These are phyloP conservation scores for Tiliqua scincoides DNA, from an alignment of 2,113 vertebrate species.

Conservation along the genomic window DNA sequence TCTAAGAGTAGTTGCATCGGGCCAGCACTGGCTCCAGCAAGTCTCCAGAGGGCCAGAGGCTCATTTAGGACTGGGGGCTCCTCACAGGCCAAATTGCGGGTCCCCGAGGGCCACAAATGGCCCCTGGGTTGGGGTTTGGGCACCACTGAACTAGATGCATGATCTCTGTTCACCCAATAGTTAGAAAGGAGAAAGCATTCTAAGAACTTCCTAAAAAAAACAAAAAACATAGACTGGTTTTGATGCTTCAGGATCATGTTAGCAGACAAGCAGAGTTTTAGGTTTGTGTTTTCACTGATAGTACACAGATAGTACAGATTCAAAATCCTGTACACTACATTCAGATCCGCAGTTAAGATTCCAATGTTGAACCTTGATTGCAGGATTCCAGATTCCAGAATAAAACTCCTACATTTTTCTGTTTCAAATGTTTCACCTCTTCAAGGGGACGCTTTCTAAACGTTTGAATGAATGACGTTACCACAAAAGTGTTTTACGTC, in stretches of 20 bases:
- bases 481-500: neutral
- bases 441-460: neutral
- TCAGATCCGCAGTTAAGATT: neutral
- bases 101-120: no score
- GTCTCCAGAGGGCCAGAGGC: no score
- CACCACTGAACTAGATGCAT: no score
- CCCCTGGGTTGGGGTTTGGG: no score
- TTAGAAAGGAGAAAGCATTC: neutral
- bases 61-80: no score
- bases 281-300: neutral
- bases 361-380: neutral
- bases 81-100: no score
- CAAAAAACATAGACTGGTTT: neutral
- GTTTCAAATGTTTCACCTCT: neutral
- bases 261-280: neutral
- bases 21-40: no score
- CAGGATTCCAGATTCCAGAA: neutral
- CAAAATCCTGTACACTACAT: no score
- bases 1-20: no score
- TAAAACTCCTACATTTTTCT: neutral
- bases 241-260: neutral
- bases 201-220: neutral
- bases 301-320: no score
- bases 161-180: neutral
- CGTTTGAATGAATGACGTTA: neutral